Evolutionary conservation across 2,888 invertebrate species (phyloP), one percentile per base, ranked within the genome.

Genomic region (Patella pellucida): DNA sequence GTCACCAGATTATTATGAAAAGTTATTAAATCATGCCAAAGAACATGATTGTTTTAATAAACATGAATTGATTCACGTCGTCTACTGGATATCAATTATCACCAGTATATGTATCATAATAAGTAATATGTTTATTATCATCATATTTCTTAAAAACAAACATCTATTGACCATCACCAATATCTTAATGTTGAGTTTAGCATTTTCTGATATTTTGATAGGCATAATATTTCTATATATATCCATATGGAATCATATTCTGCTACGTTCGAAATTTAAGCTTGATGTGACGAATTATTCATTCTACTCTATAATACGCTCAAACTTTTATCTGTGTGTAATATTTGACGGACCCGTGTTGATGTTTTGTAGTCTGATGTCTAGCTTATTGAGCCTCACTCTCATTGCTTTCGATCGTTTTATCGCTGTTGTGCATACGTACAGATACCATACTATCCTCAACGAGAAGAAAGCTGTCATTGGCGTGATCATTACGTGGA

Each of bases 291-390:
- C 67, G n/a, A 69, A 74, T 52, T 72, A 73, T 19, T 68, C 73
- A 16, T 12, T 74, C 7, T 79, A 76, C 68, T 31, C 73, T 11
- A 70, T 23, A 5, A 69, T 75, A 68, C 69, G 81, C 16, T 52
- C 76, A 15, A 81, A 81, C 54, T 74, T 78, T 50, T 81, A 76
- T 67, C 70, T 79, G 19, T 79, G 79, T 67, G 51, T 81, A 62
- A 75, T 75, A 12, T 71, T 81, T 19, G 81, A 81, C 19, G 81
- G 81, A 52, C 76, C 81, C 1, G 81, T 79, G 0, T 71, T 79
- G 14, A 54, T 81, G 16, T 81, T 81, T 72, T 76, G 76, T 12
- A 78, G 81, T 67, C 75, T 81, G 76, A 78, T 81, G 79, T 81
- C 81, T 19, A 79, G 79, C 27, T 76, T 79, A 23, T 67, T 81